These are phyloP conservation scores for Heteractis magnifica DNA, from an alignment of 92 coral and sea anemone species.

Conservation along the genomic window DNA sequence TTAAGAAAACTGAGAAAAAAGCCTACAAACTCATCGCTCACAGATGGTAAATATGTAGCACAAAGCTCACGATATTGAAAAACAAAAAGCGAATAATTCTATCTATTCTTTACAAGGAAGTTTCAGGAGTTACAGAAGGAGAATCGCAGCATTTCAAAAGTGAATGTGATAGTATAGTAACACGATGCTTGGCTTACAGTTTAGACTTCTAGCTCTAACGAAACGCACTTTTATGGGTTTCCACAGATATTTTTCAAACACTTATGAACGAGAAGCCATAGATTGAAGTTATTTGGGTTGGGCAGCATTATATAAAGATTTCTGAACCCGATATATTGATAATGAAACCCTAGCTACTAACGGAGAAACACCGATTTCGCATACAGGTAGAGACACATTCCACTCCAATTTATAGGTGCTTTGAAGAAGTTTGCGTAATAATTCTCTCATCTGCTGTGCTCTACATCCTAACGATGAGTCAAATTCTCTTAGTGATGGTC, in stretches of 20 bases:
- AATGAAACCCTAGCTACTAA: neutral
- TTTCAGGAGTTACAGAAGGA: constrained; percentile 15
- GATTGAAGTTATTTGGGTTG: neutral
- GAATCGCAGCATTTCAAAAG: constrained; percentile 23
- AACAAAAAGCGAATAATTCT: constrained; percentile 6
- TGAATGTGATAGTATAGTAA: constrained; percentile 26
- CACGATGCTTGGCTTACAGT: constrained; percentile 15
- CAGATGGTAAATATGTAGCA: neutral
- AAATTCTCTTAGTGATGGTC: constrained; percentile 6
- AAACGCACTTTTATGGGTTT: neutral
- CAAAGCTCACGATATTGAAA: constrained; percentile 6
- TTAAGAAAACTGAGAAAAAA: constrained; percentile 1
- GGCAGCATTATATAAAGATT: constrained; percentile 3
- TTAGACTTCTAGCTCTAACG: neutral
- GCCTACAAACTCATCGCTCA: neutral
- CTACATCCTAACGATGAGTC: neutral
- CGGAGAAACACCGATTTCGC: constrained; percentile 14
- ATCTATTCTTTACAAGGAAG: neutral
- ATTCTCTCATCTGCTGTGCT: constrained; percentile 12
- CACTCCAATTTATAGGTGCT: constrained; percentile 1
- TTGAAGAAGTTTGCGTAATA: neutral
- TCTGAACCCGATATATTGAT: neutral
- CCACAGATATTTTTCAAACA: constrained; percentile 6
- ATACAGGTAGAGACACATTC: constrained; percentile 35
- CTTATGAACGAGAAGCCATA: constrained; percentile 8